These are phyloP conservation scores for Archilochus colubris DNA, from an alignment of 2,113 vertebrate genomes.

Conservation along the genomic window DNA sequence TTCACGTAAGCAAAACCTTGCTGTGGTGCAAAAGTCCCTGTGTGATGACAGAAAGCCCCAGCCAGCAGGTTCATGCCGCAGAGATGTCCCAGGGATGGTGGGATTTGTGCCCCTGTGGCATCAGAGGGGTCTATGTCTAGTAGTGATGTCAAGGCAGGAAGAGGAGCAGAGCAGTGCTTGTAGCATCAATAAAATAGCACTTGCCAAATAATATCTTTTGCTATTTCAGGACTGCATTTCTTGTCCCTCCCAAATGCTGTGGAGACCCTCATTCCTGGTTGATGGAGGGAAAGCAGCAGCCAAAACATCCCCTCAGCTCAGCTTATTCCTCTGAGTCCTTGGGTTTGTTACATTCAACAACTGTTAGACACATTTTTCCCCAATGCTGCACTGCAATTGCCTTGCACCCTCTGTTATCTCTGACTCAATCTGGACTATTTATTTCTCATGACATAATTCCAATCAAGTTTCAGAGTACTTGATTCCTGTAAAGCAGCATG, in stretches of 20 bases:
- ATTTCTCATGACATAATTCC: constrained; percentile 35
- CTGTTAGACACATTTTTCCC: neutral
- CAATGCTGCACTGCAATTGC: neutral
- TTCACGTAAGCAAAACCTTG: neutral
- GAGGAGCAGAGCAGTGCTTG: neutral
- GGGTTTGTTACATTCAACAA: neutral
- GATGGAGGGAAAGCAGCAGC: fast-evolving
- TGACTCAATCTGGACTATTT: neutral
- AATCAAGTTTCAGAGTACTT: neutral
- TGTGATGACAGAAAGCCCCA: neutral
- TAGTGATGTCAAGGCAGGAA: neutral
- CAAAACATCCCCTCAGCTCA: neutral
- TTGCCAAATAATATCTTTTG: neutral
- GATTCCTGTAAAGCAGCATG: neutral
- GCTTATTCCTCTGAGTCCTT: neutral
- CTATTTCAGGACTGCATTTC: neutral
- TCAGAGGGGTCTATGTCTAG: fast-evolving
- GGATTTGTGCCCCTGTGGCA: fast-evolving
- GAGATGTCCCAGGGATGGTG: neutral
- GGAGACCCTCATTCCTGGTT: neutral
- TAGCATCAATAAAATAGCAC: neutral
- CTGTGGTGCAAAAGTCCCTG: neutral
- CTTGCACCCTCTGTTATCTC: neutral
- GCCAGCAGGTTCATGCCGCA: fast-evolving
- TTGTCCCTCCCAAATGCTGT: neutral